These are phyloP conservation scores for Phasianus colchicus DNA, from an alignment of 2,113 vertebrate species.

Conservation along the genomic window DNA sequence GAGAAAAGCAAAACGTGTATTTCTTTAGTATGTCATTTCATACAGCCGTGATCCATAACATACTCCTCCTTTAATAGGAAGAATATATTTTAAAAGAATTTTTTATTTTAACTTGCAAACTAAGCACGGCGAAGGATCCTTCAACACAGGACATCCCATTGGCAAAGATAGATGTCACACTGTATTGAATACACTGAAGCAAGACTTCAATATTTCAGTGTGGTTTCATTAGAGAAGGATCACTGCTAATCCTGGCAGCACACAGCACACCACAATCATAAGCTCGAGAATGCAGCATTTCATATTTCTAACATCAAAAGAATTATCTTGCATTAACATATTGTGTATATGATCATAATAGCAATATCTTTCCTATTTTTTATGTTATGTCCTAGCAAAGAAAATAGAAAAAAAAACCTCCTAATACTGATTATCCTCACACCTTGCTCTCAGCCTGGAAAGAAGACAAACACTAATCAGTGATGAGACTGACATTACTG, in stretches of 20 bases:
- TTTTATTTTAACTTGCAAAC: slow-evolving; percentile 39
- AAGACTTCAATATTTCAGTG: background rate
- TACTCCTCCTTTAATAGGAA: background rate
- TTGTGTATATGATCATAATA: background rate
- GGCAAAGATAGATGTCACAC: background rate
- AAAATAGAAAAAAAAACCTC: background rate
- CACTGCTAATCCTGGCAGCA: background rate
- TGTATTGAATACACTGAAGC: background rate
- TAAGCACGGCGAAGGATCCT: slow-evolving; percentile 16
- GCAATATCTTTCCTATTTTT: background rate
- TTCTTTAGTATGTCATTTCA: background rate
- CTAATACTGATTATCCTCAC: background rate
- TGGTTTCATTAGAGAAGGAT: background rate
- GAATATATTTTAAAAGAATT: slow-evolving; percentile 2
- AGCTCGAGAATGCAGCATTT: background rate
- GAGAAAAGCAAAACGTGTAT: slow-evolving; percentile 10
- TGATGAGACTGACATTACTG: background rate
- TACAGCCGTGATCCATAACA: background rate
- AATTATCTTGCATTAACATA: background rate
- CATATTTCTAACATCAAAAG: background rate
- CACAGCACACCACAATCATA: background rate
- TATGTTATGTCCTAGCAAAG: background rate
- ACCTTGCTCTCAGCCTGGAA: background rate
- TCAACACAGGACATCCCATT: background rate
- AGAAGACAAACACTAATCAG: background rate